These are phyloP conservation scores for Plutomurus gul DNA, from an alignment of 1,140 invertebrate genomes.

Conservation along the genomic window DNA sequence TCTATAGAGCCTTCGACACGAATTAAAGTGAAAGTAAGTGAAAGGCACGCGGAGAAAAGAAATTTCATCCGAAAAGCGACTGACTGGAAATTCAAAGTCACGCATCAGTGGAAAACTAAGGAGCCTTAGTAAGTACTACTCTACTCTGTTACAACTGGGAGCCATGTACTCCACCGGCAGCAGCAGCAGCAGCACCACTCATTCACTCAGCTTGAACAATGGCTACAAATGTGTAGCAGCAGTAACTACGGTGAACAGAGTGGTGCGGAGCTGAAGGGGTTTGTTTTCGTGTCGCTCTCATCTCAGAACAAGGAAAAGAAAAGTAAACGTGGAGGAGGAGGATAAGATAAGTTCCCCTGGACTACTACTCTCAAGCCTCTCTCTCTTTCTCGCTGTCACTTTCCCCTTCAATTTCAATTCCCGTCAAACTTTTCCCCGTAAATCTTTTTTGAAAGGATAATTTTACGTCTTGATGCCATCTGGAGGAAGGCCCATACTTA, in stretches of 20 bases:
- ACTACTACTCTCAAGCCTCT: not conserved
- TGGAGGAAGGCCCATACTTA: not conserved
- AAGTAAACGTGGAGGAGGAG: not conserved
- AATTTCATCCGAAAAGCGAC: not conserved
- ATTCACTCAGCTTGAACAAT: too few relatives aligned
- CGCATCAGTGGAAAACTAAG: not conserved
- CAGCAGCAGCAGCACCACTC: too few relatives aligned
- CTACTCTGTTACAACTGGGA: too few relatives aligned
- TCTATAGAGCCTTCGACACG: not conserved
- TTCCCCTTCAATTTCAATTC: constrained; percentile 44
- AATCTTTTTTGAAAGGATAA: constrained; percentile 53
- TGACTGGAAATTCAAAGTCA: constrained; percentile 18
- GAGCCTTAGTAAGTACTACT: not conserved
- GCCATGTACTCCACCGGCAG: too few relatives aligned
- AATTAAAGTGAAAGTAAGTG: not conserved
- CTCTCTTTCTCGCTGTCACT: constrained; percentile 28
- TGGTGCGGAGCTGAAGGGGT: too few relatives aligned
- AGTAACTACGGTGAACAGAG: too few relatives aligned
- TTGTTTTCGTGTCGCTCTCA: too few relatives aligned
- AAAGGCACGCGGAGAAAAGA: not conserved
- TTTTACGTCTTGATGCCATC: constrained; percentile 36
- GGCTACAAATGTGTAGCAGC: too few relatives aligned
- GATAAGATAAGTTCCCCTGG: not conserved
- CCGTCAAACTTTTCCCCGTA: constrained; percentile 45
- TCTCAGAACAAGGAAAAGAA: too few relatives aligned